Evolutionary conservation across 2,113 vertebrate genomes (phyloP), one percentile per base, ranked within the genome.

Genomic region (Colossoma macropomum): DNA sequence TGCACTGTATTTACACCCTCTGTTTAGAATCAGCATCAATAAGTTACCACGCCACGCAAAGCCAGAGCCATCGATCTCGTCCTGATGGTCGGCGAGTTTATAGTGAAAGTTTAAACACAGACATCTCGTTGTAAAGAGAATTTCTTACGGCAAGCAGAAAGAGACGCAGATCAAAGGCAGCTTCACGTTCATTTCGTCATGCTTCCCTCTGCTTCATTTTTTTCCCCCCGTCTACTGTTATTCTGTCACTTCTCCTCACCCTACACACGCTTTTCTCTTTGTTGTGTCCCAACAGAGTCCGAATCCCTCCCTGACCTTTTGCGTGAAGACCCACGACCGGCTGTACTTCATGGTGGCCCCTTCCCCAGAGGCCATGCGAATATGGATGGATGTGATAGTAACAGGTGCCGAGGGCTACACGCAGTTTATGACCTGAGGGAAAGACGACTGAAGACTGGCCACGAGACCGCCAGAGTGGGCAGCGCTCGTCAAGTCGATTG

Each of bases 331-430:
- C 23, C 97, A 98, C 0, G 97, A 98, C 92, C 96, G 98, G n/a
- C 94, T 98, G 3, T 99, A 98, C 93, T 99, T 95, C 92, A 95
- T 99, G 96, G 98, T 99, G 90, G 98, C 98, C 0, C 98, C 97
- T 0, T 97, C 98, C 0, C 95, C 97, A 0, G 98, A 99, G 91
- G 97, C 98, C 91, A 98, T 99, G 98, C 95, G 98, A 83, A 95
- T 95, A 88, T 95, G 94, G 94, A 95, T 95, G 94, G 94, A 95
- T 80, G 94, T 95, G 86, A 98, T 99, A 10, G 97, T 99, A 87
- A 99, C 98, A 0, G 98, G 98, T 1, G 97, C 98, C 0, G 97
- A 99, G 92, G 97, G 97, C 27, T 98, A 99, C 87, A 99, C 98
- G 0, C 97, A 98, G 93, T 99, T 98, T 92, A 95, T 96, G 95